Evolutionary conservation across 2,888 invertebrate species (phyloP).

Genomic region (Elaeidobius kamerunicus): DNA sequence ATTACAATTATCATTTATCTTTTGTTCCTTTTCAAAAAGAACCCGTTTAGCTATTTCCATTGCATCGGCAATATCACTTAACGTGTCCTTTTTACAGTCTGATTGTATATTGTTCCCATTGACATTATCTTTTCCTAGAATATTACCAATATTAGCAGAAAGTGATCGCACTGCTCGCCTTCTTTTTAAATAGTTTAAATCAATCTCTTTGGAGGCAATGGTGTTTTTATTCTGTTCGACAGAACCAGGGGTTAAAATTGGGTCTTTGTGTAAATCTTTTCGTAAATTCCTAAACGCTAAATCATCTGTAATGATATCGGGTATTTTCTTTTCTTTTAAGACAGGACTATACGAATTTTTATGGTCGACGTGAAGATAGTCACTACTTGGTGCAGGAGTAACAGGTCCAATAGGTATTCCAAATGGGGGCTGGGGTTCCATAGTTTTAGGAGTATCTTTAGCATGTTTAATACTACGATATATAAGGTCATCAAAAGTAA

Average conservation of each 20-base stretch:
- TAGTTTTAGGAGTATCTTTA: constrained; percentile 66
- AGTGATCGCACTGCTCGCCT: constrained; percentile 78
- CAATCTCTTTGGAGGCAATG: constrained; percentile 33
- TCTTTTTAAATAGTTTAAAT: constrained; percentile 58
- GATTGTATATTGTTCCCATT: constrained; percentile 37
- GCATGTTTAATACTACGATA: constrained; percentile 77
- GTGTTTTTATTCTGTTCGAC: constrained; percentile 50
- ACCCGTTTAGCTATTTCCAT: constrained; percentile 50
- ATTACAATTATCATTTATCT: constrained; percentile 43
- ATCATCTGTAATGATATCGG: constrained; percentile 84
- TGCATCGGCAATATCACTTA: constrained; percentile 50
- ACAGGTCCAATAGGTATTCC: constrained; percentile 87
- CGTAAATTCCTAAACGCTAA: constrained; percentile 80
- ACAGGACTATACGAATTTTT: constrained; percentile 56
- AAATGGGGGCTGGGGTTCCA: constrained; percentile 85
- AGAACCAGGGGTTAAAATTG: constrained; percentile 49
- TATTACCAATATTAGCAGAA: constrained; percentile 79
- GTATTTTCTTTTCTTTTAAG: constrained; percentile 66
- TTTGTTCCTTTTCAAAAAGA: constrained; percentile 47
- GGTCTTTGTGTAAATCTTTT: constrained; percentile 66
- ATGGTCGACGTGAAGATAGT: constrained; percentile 78
- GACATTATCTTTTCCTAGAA: constrained; percentile 61
- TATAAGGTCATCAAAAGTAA: constrained; percentile 80
- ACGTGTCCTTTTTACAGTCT: constrained; percentile 42
- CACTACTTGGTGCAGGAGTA: constrained; percentile 73